Conservation (phyloP, 2,888 invertebrate species). For the Heterodera filipjevi region DNA sequence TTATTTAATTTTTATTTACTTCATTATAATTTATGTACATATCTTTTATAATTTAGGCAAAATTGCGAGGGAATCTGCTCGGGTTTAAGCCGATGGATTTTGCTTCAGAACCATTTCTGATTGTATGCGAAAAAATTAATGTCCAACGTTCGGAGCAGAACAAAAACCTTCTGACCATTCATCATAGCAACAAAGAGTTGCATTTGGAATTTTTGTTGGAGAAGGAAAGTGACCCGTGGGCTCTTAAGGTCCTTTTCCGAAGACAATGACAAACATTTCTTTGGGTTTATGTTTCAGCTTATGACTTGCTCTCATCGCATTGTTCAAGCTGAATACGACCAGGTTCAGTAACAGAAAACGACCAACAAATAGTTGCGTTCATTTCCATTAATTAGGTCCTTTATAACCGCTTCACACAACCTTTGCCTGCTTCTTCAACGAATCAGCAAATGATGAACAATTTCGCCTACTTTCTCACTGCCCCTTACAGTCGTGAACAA, state of each 20-base stretch:
- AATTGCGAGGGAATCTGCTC: slow-evolving; percentile 45
- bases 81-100: slow-evolving; percentile 39
- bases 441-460: not conserved
- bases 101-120: slow-evolving; percentile 53
- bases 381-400: slow-evolving; percentile 15
- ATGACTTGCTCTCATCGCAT: slow-evolving; percentile 56
- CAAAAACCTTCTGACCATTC: slow-evolving; percentile 32
- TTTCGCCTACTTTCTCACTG: slow-evolving; percentile 49
- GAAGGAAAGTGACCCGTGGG: slow-evolving; percentile 54
- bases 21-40: not conserved
- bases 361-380: slow-evolving; percentile 32
- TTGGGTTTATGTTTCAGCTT: slow-evolving; percentile 46
- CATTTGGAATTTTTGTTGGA: slow-evolving; percentile 43
- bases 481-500: slow-evolving; percentile 52
- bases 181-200: slow-evolving; percentile 43
- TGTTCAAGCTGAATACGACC: slow-evolving; percentile 60
- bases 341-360: slow-evolving; percentile 40
- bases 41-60: slow-evolving; percentile 40
- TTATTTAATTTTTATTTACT: not conserved
- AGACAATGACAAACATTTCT: not conserved
- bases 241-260: slow-evolving; percentile 53
- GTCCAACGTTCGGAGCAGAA: slow-evolving; percentile 42
- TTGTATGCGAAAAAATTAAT: slow-evolving; percentile 53
- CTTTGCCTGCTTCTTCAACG: slow-evolving; percentile 11
- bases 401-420: slow-evolving; percentile 17